Base-by-base conservation (phyloP, 2,888 invertebrate genomes). In the Pecten maximus region DNA sequence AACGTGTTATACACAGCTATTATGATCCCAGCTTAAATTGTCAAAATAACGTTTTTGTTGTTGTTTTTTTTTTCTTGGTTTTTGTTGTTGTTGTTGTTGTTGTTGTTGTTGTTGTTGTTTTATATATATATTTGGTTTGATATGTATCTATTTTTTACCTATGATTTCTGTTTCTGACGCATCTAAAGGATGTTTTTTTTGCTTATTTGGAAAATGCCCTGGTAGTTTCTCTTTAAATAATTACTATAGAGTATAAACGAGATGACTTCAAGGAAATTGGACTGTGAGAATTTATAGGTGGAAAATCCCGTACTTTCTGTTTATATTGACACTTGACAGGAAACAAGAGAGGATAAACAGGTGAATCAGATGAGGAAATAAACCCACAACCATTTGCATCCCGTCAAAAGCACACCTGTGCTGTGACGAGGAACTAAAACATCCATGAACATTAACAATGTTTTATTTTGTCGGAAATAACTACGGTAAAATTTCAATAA, bases 361-460 rank as follows among this genome's bases (percentile, higher is more conserved):
- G 74, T 74, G 35, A 74, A 74, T 74, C 74, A 74, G 74, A 74
- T 16, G 35, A 74, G 74, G 74, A 74, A 74, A 74, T 74, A 74
- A 74, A 74, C 12, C 15, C 74, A 74, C 74, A 12, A 35, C 35
- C 35, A 35, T 74, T 74, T 74, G 35, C 54, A 54, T 54, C 54
- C 54, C n/a, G 54, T 54, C 54, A 54, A 54, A 54, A 23, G 54
- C n/a, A 54, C 54, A 54, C 54, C 54, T 54, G 54, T 23, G 2
- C 23, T 74, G 74, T 74, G 74, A 74, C 23, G 12, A 28, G 74
- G 28, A 74, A 74, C 74, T 74, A 35, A 23, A 54, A 6, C 35
- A 74, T 6, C 12, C 44, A 44, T 12, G 12, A 44, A 44, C 44
- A 44, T 44, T 44, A 44, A 44, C 12, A 44, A 28, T 74, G 0